Evolutionary conservation across 2,888 invertebrate species (phyloP), one percentile per base, ranked within the genome.

Genomic region (Oxytorus armatus): DNA sequence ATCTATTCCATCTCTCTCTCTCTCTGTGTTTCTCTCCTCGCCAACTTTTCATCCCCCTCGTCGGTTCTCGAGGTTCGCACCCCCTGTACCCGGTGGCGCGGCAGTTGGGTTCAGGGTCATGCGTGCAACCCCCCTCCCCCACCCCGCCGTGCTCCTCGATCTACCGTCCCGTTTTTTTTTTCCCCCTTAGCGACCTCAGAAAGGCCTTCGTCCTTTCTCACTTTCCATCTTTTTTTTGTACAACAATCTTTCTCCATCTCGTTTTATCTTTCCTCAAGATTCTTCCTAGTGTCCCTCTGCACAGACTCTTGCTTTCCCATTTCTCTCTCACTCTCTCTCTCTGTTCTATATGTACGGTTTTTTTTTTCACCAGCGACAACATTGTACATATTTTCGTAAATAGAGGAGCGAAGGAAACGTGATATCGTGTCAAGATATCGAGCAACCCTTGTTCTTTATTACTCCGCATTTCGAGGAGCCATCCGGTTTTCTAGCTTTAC

Each of bases 91-190:
- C 88, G 86, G 88, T 85, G 86, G 84, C 86, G 86, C 87, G 85
- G 84, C 86, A 86, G 86, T 86, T 89, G 85, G 89, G 89, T 91
- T 91, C 91, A 90, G 90, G 91, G 91, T 91, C 91, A 90, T 89
- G 87, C 87, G 86, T 88, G 86, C 87, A 87, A 86, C 88, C 70
- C 80, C 75, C 70, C 66, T 68, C 44, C 79, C 49, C 70, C 51
- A 44, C 59, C 3, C 8, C 68, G 16, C 59, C 3, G 4, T 53
- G 16, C 21, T 66, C 66, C 61, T 39, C 66, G 66, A 55, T 76
- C 59, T 61, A 55, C 47, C 57, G 23, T 55, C 23, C 44, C 65
- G 55, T 21, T 10, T 36, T 44, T 61, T 49, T 65, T 23, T 18
- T 29, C 61, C 21, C 16, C 16, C 53, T 44, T 55, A 76, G 16